Evolutionary conservation across 2,888 invertebrate genomes (phyloP).

Genomic region (Craniophora ligustri): DNA sequence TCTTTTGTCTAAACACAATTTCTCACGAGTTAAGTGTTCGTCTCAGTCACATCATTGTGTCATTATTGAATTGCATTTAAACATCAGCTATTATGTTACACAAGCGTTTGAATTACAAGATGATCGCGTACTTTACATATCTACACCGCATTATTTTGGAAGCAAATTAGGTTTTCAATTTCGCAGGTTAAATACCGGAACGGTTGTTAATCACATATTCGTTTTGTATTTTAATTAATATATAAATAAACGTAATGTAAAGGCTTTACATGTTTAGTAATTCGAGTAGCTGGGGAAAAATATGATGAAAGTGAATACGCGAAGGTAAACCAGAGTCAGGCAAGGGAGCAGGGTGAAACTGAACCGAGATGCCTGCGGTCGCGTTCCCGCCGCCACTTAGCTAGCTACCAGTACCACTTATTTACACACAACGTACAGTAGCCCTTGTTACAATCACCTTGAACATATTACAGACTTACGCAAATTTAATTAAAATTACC

Average conservation of each 20-base stretch:
- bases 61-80: conserved; percentile 45
- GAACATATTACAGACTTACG: conserved; percentile 32
- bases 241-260: conserved; percentile 17
- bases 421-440: conserved; percentile 32
- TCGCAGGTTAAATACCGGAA: background rate
- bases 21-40: conserved; percentile 73
- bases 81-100: conserved; percentile 23
- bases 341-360: conserved; percentile 66
- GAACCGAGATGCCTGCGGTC: conserved; percentile 75
- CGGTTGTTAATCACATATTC: background rate
- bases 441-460: conserved; percentile 39
- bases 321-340: conserved; percentile 70
- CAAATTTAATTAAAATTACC: conserved; percentile 25
- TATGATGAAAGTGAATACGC: conserved; percentile 75
- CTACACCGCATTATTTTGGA: background rate
- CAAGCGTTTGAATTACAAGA: conserved; percentile 12
- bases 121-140: background rate
- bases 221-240: conserved; percentile 4
- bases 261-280: conserved; percentile 58
- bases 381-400: conserved; percentile 45
- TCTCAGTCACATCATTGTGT: conserved; percentile 68
- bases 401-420: conserved; percentile 31
- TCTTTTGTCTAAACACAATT: conserved; percentile 74
- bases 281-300: conserved; percentile 58
- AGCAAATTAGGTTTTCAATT: background rate